These are phyloP conservation scores for Acronicta alni DNA, from an alignment of 2,888 invertebrate genomes.

Conservation along the genomic window DNA sequence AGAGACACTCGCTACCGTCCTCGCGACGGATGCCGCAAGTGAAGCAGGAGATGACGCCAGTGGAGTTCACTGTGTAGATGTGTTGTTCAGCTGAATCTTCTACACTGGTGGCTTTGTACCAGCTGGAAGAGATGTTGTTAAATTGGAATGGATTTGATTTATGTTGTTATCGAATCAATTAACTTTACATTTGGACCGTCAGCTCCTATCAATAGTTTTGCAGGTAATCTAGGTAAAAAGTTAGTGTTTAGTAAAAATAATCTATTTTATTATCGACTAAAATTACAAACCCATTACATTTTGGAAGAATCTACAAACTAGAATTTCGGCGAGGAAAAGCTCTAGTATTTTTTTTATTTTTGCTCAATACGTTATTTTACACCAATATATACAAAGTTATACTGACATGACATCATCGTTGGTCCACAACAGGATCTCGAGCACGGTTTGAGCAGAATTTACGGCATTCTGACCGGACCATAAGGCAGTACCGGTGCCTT, in stretches of 20 bases:
- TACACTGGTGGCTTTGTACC: slow-evolving; percentile 95
- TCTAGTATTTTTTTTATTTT: too few relatives aligned
- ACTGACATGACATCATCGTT: slow-evolving; percentile 91
- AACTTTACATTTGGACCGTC: too few relatives aligned
- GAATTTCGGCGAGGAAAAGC: too few relatives aligned
- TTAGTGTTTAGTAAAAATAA: too few relatives aligned
- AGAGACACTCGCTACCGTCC: slow-evolving; percentile 89
- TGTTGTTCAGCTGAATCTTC: slow-evolving; percentile 94
- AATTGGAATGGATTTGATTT: background rate
- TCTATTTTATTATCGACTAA: too few relatives aligned
- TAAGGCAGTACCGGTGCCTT: slow-evolving; percentile 62
- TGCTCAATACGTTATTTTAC: too few relatives aligned
- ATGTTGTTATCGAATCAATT: background rate
- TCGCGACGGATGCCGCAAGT: slow-evolving; percentile 92
- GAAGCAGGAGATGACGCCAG: slow-evolving; percentile 91
- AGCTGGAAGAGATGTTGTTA: slow-evolving; percentile 88
- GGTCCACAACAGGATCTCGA: slow-evolving; percentile 93
- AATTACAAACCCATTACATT: too few relatives aligned
- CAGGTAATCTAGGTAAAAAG: too few relatives aligned
- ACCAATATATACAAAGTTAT: background rate
- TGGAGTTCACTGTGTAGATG: slow-evolving; percentile 92
- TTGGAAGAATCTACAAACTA: too few relatives aligned
- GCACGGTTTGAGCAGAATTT: slow-evolving; percentile 89
- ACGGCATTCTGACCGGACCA: slow-evolving; percentile 75
- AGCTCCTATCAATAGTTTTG: too few relatives aligned